A percentile compares a stretch with the other conserved stretches of the same genome.
Conservation (phyloP, 2,888 invertebrate species). For the Pristionchus entomophagus region DNA sequence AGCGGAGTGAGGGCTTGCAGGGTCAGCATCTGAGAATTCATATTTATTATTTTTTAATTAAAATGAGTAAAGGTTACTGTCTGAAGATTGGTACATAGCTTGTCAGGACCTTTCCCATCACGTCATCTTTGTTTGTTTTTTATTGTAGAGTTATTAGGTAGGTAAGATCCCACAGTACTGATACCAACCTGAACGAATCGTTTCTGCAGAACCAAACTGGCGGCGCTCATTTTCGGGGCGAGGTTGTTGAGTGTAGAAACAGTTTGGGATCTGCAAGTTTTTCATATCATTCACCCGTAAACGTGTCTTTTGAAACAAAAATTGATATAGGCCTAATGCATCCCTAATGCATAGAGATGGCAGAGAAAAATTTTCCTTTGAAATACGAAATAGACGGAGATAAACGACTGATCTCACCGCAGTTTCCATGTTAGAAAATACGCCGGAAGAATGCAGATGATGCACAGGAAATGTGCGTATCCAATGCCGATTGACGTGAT, state of each 20-base stretch:
- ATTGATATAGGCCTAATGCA: neutral
- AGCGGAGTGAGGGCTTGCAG: constrained; percentile 31
- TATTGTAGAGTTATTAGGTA: too few relatives aligned
- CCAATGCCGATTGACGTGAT: constrained; percentile 20
- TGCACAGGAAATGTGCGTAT: constrained; percentile 11
- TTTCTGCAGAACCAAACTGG: neutral
- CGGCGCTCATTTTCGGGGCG: neutral
- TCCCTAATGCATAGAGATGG: too few relatives aligned
- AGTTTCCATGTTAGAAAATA: neutral
- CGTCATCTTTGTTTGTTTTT: too few relatives aligned
- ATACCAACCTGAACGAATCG: neutral
- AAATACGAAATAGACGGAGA: too few relatives aligned
- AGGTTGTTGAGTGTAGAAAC: neutral
- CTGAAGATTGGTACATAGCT: too few relatives aligned
- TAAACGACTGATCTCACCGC: neutral
- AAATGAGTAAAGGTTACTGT: too few relatives aligned
- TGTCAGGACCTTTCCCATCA: neutral
- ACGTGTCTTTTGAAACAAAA: neutral
- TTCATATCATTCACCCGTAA: neutral
- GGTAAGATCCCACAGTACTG: too few relatives aligned
- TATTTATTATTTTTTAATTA: too few relatives aligned
- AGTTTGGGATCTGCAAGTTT: neutral
- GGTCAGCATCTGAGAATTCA: neutral
- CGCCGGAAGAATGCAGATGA: constrained; percentile 7
- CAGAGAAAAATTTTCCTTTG: too few relatives aligned